Conservation (phyloP, 53 echinoderm and acorn worm species). For the Temnopleurus reevesii region DNA sequence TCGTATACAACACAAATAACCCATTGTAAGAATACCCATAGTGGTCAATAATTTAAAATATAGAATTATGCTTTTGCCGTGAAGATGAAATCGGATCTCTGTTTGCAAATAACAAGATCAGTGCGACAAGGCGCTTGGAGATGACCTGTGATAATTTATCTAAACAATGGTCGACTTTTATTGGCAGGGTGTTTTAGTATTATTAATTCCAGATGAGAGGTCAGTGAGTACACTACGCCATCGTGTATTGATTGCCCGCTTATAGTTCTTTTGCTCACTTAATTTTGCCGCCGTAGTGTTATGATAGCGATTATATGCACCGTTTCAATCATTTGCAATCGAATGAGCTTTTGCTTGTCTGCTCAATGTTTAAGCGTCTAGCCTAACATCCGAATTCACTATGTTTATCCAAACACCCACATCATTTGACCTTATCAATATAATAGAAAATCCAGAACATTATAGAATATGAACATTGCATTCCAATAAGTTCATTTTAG, state of each 20-base stretch:
- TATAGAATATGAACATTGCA: too few species aligned
- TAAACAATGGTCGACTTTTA: background rate
- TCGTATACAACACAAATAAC: too few species aligned
- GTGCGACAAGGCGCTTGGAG: too few species aligned
- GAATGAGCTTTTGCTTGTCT: slow-evolving; percentile 2
- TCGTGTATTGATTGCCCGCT: background rate
- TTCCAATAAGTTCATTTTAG: too few species aligned
- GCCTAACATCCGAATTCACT: background rate
- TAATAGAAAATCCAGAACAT: too few species aligned
- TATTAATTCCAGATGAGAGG: background rate
- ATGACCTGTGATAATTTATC: too few species aligned
- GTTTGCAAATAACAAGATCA: too few species aligned
- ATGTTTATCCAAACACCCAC: background rate
- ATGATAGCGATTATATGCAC: slow-evolving; percentile 37
- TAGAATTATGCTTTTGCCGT: too few species aligned
- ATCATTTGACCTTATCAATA: slow-evolving; percentile 14
- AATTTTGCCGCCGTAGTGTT: slow-evolving; percentile 28
- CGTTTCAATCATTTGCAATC: slow-evolving; percentile 20
- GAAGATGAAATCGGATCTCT: too few species aligned
- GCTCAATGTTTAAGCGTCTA: background rate
- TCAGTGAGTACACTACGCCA: background rate
- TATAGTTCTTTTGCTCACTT: slow-evolving; percentile 18
- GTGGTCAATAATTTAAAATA: too few species aligned
- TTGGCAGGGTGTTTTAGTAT: slow-evolving; percentile 10
- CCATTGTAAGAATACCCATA: too few species aligned